Conservation (phyloP, 2,888 invertebrate species). For the Lagria hirta region DNA sequence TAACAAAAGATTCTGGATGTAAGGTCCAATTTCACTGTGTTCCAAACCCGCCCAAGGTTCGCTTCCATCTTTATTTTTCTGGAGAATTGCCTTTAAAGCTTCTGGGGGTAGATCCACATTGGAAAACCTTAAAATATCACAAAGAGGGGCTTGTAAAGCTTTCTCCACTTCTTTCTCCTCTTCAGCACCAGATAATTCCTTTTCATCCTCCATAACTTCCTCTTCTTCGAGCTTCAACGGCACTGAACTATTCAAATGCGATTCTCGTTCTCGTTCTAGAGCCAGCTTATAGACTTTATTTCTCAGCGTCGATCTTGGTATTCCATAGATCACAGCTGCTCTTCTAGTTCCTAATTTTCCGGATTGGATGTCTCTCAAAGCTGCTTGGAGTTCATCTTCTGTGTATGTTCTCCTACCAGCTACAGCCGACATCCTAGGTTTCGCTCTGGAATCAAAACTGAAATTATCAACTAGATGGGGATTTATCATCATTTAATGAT, state of each 20-base stretch:
- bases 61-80: slow-evolving; percentile 53
- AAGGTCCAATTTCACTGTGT: slow-evolving; percentile 53
- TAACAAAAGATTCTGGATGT: slow-evolving; percentile 59
- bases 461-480: slow-evolving; percentile 49
- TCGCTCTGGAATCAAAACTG: slow-evolving; percentile 64
- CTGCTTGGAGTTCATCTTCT: slow-evolving; percentile 92
- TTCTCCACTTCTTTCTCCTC: slow-evolving; percentile 64
- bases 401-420: slow-evolving; percentile 81
- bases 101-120: slow-evolving; percentile 57
- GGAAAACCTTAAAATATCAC: slow-evolving; percentile 48
- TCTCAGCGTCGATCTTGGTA: slow-evolving; percentile 92
- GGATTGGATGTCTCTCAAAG: slow-evolving; percentile 91
- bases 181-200: slow-evolving; percentile 61
- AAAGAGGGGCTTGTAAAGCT: slow-evolving; percentile 59
- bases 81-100: slow-evolving; percentile 57
- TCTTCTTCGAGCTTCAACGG: slow-evolving; percentile 54
- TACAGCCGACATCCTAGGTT: slow-evolving; percentile 67
- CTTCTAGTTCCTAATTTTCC: slow-evolving; percentile 90
- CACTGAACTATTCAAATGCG: slow-evolving; percentile 55
- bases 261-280: slow-evolving; percentile 70
- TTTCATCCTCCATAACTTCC: slow-evolving; percentile 61
- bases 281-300: slow-evolving; percentile 91
- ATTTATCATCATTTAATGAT: slow-evolving; percentile 8
- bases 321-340: slow-evolving; percentile 94
- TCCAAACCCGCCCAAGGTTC: slow-evolving; percentile 51